A percentile compares a stretch with the other conserved stretches of the same genome.
These are phyloP conservation scores for Shinisaurus crocodilurus DNA, from an alignment of 2,113 vertebrate species.

Conservation along the genomic window DNA sequence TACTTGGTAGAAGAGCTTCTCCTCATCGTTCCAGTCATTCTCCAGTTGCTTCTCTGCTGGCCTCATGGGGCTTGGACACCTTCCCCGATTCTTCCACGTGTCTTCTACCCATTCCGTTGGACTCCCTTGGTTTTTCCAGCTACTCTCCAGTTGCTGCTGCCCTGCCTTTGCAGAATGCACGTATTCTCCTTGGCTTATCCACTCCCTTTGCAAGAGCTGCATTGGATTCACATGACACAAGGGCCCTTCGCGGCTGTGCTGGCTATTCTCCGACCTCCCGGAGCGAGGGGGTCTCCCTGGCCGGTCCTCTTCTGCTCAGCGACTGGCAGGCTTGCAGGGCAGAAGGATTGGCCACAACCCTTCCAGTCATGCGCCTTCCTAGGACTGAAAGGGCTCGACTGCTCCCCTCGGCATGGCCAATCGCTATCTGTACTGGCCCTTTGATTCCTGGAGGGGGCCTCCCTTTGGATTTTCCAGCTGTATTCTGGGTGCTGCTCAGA, in stretches of 20 bases:
- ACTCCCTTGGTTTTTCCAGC: not conserved
- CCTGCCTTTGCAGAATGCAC: not conserved
- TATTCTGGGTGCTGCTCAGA: not conserved
- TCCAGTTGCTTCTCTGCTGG: conserved; percentile 61
- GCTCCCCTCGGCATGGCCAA: not conserved
- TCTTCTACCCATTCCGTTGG: not conserved
- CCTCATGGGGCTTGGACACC: conserved; percentile 15
- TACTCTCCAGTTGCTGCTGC: conserved; percentile 40
- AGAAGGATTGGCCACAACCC: not conserved
- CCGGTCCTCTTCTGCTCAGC: not conserved
- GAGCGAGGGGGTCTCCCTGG: conserved; percentile 6
- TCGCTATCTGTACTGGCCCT: not conserved
- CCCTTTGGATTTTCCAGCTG: conserved; percentile 1
- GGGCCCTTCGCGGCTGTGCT: conserved; percentile 36
- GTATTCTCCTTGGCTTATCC: conserved; percentile 27
- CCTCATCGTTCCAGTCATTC: conserved; percentile 38
- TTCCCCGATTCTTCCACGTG: not conserved
- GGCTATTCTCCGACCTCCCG: conserved; percentile 51
- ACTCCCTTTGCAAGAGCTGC: conserved; percentile 51
- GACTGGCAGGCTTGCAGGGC: not conserved
- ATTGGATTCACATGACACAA: conserved; percentile 39
- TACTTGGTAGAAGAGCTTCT: conserved; percentile 52
- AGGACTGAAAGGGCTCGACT: not conserved
- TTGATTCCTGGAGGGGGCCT: not conserved
- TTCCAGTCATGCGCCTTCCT: not conserved